A percentile compares a stretch with the other conserved stretches of the same genome.
Evolutionary conservation across 2,797 vertebrate species (phyloP).

Genomic region (Atherinosoma microstoma): DNA sequence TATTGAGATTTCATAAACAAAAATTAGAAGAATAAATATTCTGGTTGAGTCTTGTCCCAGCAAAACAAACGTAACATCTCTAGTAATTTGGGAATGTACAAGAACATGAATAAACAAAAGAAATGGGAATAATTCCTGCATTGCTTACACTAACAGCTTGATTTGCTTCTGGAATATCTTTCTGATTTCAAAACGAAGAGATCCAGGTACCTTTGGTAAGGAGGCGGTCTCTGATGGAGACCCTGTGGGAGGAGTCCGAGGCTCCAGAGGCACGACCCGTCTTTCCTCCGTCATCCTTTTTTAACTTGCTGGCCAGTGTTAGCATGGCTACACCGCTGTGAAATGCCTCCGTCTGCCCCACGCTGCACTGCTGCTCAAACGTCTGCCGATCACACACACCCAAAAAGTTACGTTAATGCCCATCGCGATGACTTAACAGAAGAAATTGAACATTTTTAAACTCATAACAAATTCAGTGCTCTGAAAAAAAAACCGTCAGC

Average conservation of each 20-base stretch:
- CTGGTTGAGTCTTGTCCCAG: too few relatives aligned
- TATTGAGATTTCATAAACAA: too few relatives aligned
- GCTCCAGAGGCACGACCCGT: slow-evolving; percentile 84
- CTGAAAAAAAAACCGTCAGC: background rate
- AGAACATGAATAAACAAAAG: too few relatives aligned
- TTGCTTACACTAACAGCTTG: too few relatives aligned
- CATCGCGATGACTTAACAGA: too few relatives aligned
- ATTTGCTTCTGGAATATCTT: background rate
- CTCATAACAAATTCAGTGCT: background rate
- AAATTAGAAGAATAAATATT: too few relatives aligned
- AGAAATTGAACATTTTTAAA: background rate
- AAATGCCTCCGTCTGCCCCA: slow-evolving; percentile 47
- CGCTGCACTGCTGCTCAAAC: slow-evolving; percentile 54
- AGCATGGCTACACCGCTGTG: slow-evolving; percentile 87
- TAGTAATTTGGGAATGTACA: too few relatives aligned
- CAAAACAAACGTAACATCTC: too few relatives aligned
- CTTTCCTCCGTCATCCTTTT: slow-evolving; percentile 92
- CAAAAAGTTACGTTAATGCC: background rate
- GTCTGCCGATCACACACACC: slow-evolving; percentile 45
- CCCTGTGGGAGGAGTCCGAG: slow-evolving; percentile 90
- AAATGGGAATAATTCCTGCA: background rate
- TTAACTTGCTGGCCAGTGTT: slow-evolving; percentile 95
- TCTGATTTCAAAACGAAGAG: background rate
- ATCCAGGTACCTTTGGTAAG: slow-evolving; percentile 93
- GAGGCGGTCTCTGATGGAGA: slow-evolving; percentile 94